Percentiles rank a stretch among this genome's conserved stretches.
Evolutionary conservation across 2,888 invertebrate genomes (phyloP).

Genomic region (Gasteruption jaculator): DNA sequence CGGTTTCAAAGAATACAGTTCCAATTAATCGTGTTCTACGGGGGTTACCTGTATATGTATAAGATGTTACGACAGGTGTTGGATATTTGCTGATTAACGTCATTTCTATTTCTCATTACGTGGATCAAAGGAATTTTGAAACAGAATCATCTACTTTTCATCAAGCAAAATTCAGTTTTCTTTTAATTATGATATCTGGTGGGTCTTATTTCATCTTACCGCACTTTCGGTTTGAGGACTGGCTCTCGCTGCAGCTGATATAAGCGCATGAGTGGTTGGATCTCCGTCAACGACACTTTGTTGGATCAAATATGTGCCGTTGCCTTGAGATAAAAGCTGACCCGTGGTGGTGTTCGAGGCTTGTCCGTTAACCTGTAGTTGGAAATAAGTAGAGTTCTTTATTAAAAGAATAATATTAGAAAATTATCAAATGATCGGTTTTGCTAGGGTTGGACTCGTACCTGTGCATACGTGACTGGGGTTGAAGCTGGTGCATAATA

Average conservation of each 20-base stretch:
- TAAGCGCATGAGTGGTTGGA: conserved; percentile 54
- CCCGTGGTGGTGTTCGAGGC: conserved; percentile 47
- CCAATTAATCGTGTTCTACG: too few species aligned
- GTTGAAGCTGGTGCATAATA: conserved; percentile 67
- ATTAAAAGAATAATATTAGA: neutral
- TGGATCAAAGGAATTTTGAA: too few species aligned
- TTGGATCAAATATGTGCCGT: conserved; percentile 64
- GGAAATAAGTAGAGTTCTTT: neutral
- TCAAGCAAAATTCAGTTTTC: too few species aligned
- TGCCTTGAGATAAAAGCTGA: conserved; percentile 50
- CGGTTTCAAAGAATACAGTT: too few species aligned
- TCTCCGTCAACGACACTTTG: conserved; percentile 64
- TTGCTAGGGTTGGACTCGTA: conserved; percentile 33
- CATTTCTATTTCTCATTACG: too few species aligned
- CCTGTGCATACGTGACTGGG: conserved; percentile 63
- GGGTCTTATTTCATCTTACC: conserved; percentile 58
- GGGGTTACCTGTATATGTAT: too few species aligned
- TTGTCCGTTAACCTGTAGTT: conserved; percentile 43
- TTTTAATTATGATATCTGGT: too few species aligned
- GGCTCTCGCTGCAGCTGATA: conserved; percentile 58
- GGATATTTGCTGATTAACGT: too few species aligned
- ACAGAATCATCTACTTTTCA: too few species aligned
- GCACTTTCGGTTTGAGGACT: conserved; percentile 67
- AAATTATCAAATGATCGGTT: neutral
- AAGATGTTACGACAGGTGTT: too few species aligned